phyloP scores from a whole-genome alignment of 2,888 invertebrate genomes.

The Suillia variegata region DNA sequence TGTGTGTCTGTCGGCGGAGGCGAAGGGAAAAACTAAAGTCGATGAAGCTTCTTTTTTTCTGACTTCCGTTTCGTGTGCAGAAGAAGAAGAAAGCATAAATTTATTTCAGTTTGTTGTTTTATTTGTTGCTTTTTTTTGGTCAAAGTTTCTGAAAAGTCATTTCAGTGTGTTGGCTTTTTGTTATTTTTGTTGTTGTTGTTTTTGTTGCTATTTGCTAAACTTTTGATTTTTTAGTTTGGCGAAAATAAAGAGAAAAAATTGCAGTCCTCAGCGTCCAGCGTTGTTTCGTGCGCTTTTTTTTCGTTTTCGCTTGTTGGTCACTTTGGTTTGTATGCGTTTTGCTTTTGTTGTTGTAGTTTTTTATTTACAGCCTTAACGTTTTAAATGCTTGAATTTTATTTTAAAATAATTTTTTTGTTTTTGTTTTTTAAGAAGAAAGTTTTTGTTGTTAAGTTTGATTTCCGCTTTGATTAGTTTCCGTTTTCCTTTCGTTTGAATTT shows the following conservation, averaged over 20 bases:
- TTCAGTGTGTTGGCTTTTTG: conserved; percentile 8
- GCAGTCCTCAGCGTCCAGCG: background rate
- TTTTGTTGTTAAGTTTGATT: conserved; percentile 25
- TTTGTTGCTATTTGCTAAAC: background rate
- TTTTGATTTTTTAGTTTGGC: conserved; percentile 1
- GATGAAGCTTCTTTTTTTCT: no score
- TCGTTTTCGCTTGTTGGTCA: conserved; percentile 6
- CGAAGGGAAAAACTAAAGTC: no score
- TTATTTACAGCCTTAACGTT: conserved; percentile 9
- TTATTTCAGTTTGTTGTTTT: background rate
- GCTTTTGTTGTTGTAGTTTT: background rate
- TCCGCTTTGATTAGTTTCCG: conserved; percentile 8
- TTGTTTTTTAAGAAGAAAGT: conserved; percentile 39
- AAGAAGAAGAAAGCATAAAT: conserved; percentile 3
- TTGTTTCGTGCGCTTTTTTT: background rate
- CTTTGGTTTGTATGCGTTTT: background rate
- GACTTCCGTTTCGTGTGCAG: background rate
- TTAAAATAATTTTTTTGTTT: conserved; percentile 21
- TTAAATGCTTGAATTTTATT: conserved; percentile 9
- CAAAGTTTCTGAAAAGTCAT: no score
- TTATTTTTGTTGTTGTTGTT: background rate
- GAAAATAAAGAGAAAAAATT: background rate
- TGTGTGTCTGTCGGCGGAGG: background rate
- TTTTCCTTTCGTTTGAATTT: conserved; percentile 2
- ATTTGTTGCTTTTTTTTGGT: background rate